phyloP scores from a whole-genome alignment of 2,888 invertebrate genomes.

The Agrypnus murinus region DNA sequence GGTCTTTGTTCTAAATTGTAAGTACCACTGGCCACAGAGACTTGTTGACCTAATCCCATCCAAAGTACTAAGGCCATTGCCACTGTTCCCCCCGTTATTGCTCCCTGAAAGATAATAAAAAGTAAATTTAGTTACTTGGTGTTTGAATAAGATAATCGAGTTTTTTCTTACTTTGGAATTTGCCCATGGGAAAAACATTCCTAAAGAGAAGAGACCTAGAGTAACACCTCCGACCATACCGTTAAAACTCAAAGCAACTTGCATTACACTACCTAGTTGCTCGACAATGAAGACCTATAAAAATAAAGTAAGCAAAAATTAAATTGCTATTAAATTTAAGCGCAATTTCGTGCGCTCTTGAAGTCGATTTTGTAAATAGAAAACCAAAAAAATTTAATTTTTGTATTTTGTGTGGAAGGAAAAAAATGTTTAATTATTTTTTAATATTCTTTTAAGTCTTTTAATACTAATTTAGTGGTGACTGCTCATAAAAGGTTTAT shows the following conservation, averaged over 20 bases:
- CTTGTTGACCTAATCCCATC: constrained; percentile 81
- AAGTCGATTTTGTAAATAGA: neutral
- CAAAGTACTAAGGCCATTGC: constrained; percentile 76
- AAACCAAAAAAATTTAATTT: no score
- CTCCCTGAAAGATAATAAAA: constrained; percentile 74
- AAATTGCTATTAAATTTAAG: neutral
- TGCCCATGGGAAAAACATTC: constrained; percentile 92
- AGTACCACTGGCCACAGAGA: constrained; percentile 72
- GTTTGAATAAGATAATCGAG: neutral
- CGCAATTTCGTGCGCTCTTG: neutral
- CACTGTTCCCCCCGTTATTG: constrained; percentile 77
- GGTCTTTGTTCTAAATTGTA: constrained; percentile 70
- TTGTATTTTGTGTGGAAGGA: no score
- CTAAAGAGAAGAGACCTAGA: constrained; percentile 89
- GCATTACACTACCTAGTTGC: constrained; percentile 89
- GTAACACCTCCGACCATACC: constrained; percentile 93
- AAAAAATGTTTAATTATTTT: no score
- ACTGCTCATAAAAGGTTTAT: no score
- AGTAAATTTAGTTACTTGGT: no score
- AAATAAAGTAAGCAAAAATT: neutral
- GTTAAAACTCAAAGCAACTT: constrained; percentile 91
- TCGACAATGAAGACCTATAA: constrained; percentile 86
- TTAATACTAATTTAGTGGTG: no score
- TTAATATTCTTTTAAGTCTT: no score
- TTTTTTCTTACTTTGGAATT: constrained; percentile 84